These are phyloP conservation scores for Prosapia bicincta DNA, from an alignment of 2,888 invertebrate species.

Conservation along the genomic window DNA sequence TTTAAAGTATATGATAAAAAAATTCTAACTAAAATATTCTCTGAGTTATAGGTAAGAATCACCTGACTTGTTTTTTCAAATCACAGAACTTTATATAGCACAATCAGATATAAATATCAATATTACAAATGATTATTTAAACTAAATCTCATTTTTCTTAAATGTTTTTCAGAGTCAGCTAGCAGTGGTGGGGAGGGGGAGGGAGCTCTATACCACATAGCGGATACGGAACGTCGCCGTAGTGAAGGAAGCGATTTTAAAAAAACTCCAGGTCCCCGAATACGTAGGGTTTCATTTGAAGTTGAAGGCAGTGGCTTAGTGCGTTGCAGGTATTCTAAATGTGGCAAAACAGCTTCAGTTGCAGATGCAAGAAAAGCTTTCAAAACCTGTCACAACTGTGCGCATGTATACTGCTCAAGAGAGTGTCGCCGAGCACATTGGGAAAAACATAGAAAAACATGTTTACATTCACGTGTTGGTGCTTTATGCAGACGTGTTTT, in stretches of 20 bases:
- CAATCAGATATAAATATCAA: no score
- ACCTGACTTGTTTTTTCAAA: no score
- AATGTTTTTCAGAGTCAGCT: constrained; percentile 43
- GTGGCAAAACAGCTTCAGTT: constrained; percentile 66
- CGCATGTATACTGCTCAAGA: constrained; percentile 89
- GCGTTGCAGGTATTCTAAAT: constrained; percentile 78
- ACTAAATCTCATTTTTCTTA: no score
- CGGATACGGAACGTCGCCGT: constrained; percentile 52
- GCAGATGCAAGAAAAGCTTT: constrained; percentile 76
- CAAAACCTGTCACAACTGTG: constrained; percentile 94
- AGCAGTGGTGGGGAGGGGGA: constrained; percentile 35
- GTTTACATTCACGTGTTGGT: constrained; percentile 86
- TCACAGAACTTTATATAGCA: no score
- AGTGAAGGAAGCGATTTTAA: constrained; percentile 60
- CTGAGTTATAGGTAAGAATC: no score
- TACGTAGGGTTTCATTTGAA: constrained; percentile 40
- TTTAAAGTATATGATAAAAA: no score
- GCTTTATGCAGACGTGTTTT: constrained; percentile 76
- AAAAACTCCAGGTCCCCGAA: constrained; percentile 20
- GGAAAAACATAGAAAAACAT: constrained; percentile 88
- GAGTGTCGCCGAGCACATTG: constrained; percentile 89
- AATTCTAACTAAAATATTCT: no score
- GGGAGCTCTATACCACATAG: constrained; percentile 32
- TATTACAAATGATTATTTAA: no score
- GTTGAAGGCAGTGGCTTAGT: constrained; percentile 48